phyloP scores from a whole-genome alignment of 2,797 vertebrate genomes.

The Taeniopygia guttata region DNA sequence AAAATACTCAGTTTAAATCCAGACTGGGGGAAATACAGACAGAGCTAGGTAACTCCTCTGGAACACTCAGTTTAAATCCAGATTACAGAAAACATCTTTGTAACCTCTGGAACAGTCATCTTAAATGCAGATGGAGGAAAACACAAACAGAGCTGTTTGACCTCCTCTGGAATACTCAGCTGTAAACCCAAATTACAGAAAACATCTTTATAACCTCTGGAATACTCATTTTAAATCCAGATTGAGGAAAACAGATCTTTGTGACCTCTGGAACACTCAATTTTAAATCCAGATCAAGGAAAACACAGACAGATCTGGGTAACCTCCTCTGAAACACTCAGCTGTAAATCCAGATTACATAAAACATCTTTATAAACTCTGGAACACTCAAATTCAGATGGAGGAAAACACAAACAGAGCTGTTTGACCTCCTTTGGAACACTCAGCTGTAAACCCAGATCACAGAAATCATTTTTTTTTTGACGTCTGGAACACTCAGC shows the following conservation, averaged over 20 bases:
- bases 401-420: background rate
- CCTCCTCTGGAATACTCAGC: too few species aligned
- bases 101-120: too few species aligned
- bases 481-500: background rate
- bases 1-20: too few species aligned
- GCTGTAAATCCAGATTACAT: background rate
- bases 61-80: too few species aligned
- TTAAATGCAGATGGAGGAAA: too few species aligned
- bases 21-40: background rate
- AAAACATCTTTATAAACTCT: background rate
- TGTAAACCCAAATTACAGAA: background rate
- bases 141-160: background rate
- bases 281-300: background rate
- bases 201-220: background rate
- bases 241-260: background rate
- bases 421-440: accelerated
- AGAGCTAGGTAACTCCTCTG: too few species aligned
- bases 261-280: too few species aligned
- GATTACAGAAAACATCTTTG: background rate
- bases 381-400: background rate
- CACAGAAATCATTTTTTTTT: background rate
- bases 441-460: background rate
- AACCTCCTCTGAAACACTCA: too few species aligned
- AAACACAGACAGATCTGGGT: too few species aligned
- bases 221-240: background rate